Conservation (phyloP, 1,140 invertebrate species). For the Oryzaephilus surinamensis region DNA sequence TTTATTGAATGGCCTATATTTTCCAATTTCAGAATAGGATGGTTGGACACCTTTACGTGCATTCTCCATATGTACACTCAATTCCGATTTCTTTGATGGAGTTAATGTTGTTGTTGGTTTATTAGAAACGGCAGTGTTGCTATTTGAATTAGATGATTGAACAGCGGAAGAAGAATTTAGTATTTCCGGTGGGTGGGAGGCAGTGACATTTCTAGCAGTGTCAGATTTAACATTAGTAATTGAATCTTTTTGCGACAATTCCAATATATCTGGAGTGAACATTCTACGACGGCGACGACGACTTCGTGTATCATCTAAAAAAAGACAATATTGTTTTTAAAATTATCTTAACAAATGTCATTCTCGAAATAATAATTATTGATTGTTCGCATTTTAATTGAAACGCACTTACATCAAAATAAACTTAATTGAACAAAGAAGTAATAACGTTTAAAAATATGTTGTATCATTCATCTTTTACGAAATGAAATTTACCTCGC, state of each 20-base stretch:
- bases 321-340: constrained; percentile 4
- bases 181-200: constrained; percentile 14
- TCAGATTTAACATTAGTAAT: constrained; percentile 11
- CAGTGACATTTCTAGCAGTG: constrained; percentile 20
- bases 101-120: constrained; percentile 3
- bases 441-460: too few relatives aligned
- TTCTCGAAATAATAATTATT: too few relatives aligned
- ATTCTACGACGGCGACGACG: constrained; percentile 37
- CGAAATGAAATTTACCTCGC: too few relatives aligned
- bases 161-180: constrained; percentile 13
- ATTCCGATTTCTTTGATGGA: constrained; percentile 25
- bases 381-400: too few relatives aligned
- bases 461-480: too few relatives aligned
- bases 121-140: constrained; percentile 18
- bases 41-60: constrained; percentile 26
- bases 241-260: constrained; percentile 16
- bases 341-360: too few relatives aligned
- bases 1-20: constrained; percentile 17
- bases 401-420: neutral
- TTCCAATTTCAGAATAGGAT: constrained; percentile 23
- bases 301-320: constrained; percentile 35
- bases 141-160: constrained; percentile 14
- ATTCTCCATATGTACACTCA: constrained; percentile 37
- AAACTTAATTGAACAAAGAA: neutral
- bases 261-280: constrained; percentile 33